A percentile compares a stretch with the other conserved stretches of the same genome.
Evolutionary conservation across 1,140 invertebrate genomes (phyloP).

Genomic region (Muscidifurax raptorellus): DNA sequence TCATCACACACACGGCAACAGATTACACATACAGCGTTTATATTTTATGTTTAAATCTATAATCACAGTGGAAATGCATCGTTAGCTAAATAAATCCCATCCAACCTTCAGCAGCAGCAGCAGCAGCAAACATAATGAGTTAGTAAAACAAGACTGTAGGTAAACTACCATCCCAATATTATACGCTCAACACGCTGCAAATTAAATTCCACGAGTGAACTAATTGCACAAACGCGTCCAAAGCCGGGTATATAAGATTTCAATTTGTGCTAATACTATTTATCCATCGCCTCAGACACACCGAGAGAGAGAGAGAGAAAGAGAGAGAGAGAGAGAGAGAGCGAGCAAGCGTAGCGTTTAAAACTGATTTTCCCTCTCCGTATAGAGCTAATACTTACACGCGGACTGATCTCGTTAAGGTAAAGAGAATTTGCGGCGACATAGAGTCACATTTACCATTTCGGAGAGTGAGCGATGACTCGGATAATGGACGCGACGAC

Average conservation of each 20-base stretch:
- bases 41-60: too few relatives aligned
- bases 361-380: not conserved
- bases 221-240: not conserved
- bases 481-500: constrained; percentile 25
- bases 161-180: too few relatives aligned
- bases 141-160: too few relatives aligned
- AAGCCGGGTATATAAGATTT: too few relatives aligned
- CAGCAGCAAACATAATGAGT: too few relatives aligned
- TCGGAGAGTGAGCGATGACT: constrained; percentile 20
- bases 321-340: too few relatives aligned
- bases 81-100: too few relatives aligned
- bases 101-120: too few relatives aligned
- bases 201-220: not conserved
- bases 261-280: not conserved
- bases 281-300: not conserved
- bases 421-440: constrained; percentile 37
- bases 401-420: not conserved
- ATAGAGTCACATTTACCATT: constrained; percentile 24
- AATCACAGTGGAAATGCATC: too few relatives aligned
- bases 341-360: not conserved
- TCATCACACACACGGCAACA: too few relatives aligned
- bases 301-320: too few relatives aligned
- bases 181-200: not conserved
- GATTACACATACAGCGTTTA: too few relatives aligned
- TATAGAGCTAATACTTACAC: not conserved